Base-by-base conservation (phyloP, 2,797 vertebrate genomes). In the Schizopygopsis pylzovi region DNA sequence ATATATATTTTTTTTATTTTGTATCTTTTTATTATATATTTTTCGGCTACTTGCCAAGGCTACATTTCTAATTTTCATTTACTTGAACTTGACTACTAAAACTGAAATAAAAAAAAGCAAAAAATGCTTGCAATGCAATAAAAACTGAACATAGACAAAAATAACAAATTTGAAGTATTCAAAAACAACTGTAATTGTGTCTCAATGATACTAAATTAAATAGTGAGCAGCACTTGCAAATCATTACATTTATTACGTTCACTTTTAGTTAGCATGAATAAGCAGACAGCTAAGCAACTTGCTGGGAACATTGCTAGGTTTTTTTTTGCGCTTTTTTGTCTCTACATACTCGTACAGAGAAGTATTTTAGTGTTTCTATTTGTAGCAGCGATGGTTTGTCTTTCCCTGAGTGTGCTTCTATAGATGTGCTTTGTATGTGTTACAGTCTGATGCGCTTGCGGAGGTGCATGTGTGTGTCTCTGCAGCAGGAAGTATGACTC, bases 301-400 rank as follows among this genome's bases (percentile, higher is more conserved):
- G 13, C 3, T 56, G n/a, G 37, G 3, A 28, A 18, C 43, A 49
- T 25, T 4, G 3, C 45, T 54, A 22, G 72, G 9, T 6, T 28
- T 28, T 10, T 10, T 67, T 84, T 45, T 45, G 54, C 1, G 1
- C 70, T 88, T 76, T 79, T 63, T 83, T 88, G 81, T 79, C 92
- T 86, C 81, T 37, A 5, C 37, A 49, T 43, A 20, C 6, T 47
- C 4, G 7, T 37, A 25, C 41, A 65, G 56, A 59, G 15, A 43
- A 43, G 13, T 41, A 47, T 81, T 54, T 70, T 25, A 16, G n/a
- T 39, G 13, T 25, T 56, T 81, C 25, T 68, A 15, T 86, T 37
- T 28, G 16, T 28, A 25, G 59, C 0, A 25, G 25, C 3, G 10
- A 5, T 54, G 56, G 70, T 77, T 75, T 81, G 41, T 43, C 43